These are phyloP conservation scores for Muscicapa striata DNA, from an alignment of 2,797 vertebrate genomes.

Conservation along the genomic window DNA sequence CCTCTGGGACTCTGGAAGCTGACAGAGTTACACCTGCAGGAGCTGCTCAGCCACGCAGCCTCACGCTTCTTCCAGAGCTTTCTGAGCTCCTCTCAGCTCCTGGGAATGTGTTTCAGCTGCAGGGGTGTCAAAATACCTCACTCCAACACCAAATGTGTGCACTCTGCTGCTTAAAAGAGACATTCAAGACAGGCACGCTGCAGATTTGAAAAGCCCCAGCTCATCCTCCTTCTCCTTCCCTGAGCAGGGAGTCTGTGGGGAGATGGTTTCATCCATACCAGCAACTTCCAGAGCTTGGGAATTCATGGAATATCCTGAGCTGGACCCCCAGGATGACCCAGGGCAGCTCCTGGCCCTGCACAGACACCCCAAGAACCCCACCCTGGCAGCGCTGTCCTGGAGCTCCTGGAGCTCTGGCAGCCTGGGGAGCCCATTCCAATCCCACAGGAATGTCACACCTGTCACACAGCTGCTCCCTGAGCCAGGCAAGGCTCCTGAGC, in stretches of 20 bases:
- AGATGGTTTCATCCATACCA: not conserved
- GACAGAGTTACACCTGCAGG: not conserved
- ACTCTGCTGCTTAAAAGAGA: not conserved
- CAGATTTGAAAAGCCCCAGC: not conserved
- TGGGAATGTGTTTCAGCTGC: not conserved
- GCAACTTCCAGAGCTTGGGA: not conserved
- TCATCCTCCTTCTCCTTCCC: not conserved
- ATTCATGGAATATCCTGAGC: not conserved
- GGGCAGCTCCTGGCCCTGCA: accelerated
- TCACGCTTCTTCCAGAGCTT: not conserved
- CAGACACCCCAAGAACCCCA: not conserved
- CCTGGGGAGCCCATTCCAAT: not conserved
- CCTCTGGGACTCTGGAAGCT: not conserved
- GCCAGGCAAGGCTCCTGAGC: not conserved
- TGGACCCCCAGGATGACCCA: accelerated
- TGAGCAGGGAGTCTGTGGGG: not conserved
- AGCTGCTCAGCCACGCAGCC: accelerated
- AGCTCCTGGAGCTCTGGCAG: not conserved
- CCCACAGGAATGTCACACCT: not conserved
- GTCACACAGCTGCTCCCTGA: not conserved
- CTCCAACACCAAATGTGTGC: not conserved
- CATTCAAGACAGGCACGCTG: not conserved
- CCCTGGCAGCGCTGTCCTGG: not conserved
- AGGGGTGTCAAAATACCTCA: not conserved
- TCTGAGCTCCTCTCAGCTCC: not conserved